Evolutionary conservation across 1,140 invertebrate species (phyloP), one percentile per base, ranked within the genome.

Genomic region (Trichogramma pretiosum): DNA sequence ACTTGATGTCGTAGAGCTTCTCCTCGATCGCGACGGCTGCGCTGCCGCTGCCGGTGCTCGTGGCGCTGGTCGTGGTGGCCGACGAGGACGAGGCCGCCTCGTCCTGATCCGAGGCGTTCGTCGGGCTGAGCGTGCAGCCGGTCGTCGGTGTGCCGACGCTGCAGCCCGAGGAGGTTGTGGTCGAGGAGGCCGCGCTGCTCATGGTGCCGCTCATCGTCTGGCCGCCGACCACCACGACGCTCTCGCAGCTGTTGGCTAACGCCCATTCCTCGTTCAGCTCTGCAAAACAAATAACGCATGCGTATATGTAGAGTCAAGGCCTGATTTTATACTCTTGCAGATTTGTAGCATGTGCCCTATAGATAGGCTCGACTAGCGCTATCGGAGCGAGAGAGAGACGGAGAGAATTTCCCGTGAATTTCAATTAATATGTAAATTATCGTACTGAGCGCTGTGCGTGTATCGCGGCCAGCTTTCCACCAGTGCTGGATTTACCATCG

Each of bases 191-290:
- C 10, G 21, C 28, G 11, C 13, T 11, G 16, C 39, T 34, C 16
- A 35, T 46, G 16, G 30, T 16, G 18, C 47, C 34, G 4, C 39
- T 24, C 70, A 42, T 55, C 3, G 47, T 30, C 18, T 39, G 13
- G 24, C 56, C 74, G 17, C 78, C 76, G 3, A 74, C 74, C 41
- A 78, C 75, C 46, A 83, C 81, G 19, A 78, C 77, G 53, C 78
- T 75, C 45, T 77, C 70, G 17, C 75, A 73, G 50, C 66, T 70
- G 46, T 67, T 80, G n/a, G 78, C 78, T 34, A 84, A 68, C 16
- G 79, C 80, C 78, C 83, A 85, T 65, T 87, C 84, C 68, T 89
- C 86, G 51, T 77, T 78, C 24, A 89, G 62, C 65, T 89, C 87
- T 89, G 73, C 3, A 76, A 60, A n/a, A n/a, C n/a, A n/a, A n/a